phyloP scores from a whole-genome alignment of 2,113 vertebrate species.

The Aix galericulata region DNA sequence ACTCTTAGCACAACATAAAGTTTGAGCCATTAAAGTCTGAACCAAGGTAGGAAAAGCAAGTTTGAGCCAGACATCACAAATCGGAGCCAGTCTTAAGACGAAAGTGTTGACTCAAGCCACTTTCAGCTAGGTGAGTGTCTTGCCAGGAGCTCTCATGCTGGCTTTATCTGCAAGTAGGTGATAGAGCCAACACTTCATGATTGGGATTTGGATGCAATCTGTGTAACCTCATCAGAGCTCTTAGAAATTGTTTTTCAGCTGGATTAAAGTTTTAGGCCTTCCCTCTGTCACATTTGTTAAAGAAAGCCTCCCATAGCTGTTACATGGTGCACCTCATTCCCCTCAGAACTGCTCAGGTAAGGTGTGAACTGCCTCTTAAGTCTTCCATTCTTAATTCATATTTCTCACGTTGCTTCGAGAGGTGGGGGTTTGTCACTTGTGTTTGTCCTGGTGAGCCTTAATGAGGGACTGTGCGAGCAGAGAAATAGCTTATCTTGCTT shows the following conservation, averaged over 20 bases:
- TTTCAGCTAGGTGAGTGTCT: not conserved
- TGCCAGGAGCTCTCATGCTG: not conserved
- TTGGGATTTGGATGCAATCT: not conserved
- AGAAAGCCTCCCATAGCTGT: not conserved
- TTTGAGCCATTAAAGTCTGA: not conserved
- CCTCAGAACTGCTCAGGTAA: not conserved
- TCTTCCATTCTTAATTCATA: not conserved
- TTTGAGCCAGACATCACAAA: not conserved
- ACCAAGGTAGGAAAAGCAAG: not conserved
- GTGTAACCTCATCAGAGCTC: not conserved
- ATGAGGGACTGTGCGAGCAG: not conserved
- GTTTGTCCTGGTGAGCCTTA: slow-evolving; percentile 13
- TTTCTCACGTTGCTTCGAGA: not conserved
- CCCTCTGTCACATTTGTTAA: not conserved
- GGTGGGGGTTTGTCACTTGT: not conserved
- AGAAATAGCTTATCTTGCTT: slow-evolving; percentile 30
- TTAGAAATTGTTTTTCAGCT: not conserved
- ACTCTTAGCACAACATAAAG: not conserved
- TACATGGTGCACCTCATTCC: not conserved
- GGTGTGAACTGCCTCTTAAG: not conserved
- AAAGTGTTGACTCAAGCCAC: not conserved
- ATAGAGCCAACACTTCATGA: not conserved
- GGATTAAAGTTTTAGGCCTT: not conserved
- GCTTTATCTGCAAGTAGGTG: not conserved
- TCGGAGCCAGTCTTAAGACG: not conserved